These are phyloP conservation scores for Entomobrya multifasciata DNA, from an alignment of 2,888 invertebrate species.

Conservation along the genomic window DNA sequence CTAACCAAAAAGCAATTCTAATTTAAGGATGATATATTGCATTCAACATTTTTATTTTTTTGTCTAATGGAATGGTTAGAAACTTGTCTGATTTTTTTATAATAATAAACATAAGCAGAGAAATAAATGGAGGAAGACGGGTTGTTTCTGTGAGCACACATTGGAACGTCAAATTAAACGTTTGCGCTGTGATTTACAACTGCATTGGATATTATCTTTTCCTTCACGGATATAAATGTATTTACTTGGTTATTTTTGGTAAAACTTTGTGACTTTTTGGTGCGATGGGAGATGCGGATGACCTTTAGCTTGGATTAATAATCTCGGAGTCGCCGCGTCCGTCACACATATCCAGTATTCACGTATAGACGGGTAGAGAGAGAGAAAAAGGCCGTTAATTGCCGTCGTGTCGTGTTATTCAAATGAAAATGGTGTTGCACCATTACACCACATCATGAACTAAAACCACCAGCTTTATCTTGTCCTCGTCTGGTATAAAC, in stretches of 20 bases:
- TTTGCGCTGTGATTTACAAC: slow-evolving; percentile 69
- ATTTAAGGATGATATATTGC: slow-evolving; percentile 59
- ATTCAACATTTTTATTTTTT: slow-evolving; percentile 39
- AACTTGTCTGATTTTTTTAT: neutral
- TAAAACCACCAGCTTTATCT: slow-evolving; percentile 2
- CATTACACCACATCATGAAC: slow-evolving; percentile 28
- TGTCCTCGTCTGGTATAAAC: neutral
- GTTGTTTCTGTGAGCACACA: slow-evolving; percentile 65
- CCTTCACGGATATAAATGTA: slow-evolving; percentile 9
- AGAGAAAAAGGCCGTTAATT: slow-evolving; percentile 63
- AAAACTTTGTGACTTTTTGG: slow-evolving; percentile 26
- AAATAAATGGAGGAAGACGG: slow-evolving; percentile 5
- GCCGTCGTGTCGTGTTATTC: slow-evolving; percentile 47
- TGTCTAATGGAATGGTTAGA: slow-evolving; percentile 35
- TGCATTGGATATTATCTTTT: slow-evolving; percentile 29
- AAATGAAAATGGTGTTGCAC: slow-evolving; percentile 57
- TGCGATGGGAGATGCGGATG: slow-evolving; percentile 29
- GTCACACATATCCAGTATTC: slow-evolving; percentile 23
- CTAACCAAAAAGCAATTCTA: slow-evolving; percentile 51
- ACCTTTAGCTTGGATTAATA: slow-evolving; percentile 59
- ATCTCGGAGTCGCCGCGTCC: slow-evolving; percentile 58
- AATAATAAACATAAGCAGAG: neutral
- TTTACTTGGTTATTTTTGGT: neutral
- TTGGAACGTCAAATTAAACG: slow-evolving; percentile 69
- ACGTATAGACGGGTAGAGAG: too few relatives aligned